These are phyloP conservation scores for Ophioderma brevispina DNA, from an alignment of 35 echinoderm and acorn worm species.

Conservation along the genomic window DNA sequence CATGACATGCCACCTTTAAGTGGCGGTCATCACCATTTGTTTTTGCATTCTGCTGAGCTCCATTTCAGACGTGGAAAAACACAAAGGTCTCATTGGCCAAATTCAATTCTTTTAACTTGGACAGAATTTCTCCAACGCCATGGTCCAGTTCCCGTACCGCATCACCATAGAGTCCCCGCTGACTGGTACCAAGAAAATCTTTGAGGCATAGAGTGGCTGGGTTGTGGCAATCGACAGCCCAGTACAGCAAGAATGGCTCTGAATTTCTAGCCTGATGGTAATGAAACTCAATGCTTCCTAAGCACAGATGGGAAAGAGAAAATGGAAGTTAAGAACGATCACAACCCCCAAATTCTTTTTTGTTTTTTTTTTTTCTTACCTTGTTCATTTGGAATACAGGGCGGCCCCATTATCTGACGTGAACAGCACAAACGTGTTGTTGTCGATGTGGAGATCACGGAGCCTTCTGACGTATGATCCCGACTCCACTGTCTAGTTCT, in stretches of 20 bases:
- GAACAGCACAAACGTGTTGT: conserved; percentile 97
- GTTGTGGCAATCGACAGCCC: conserved; percentile 73
- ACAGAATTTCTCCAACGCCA: conserved; percentile 71
- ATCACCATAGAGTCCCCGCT: conserved; percentile 82
- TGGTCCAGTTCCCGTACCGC: conserved; percentile 71
- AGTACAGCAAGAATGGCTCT: conserved; percentile 78
- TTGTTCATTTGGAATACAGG: conserved; percentile 35
- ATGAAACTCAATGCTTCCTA: conserved; percentile 83
- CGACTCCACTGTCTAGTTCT: conserved; percentile 89
- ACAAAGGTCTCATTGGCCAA: conserved; percentile 72
- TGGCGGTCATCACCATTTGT: conserved; percentile 28
- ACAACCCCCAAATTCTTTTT: no score
- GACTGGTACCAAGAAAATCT: conserved; percentile 68
- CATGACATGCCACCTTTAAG: no score
- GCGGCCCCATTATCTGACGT: conserved; percentile 95
- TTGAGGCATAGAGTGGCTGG: conserved; percentile 49
- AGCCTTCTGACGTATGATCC: conserved; percentile 70
- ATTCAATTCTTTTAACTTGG: conserved; percentile 41
- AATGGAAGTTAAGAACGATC: background rate
- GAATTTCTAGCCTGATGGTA: background rate
- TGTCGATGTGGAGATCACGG: conserved; percentile 65
- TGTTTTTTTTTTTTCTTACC: no score
- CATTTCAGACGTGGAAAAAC: conserved; percentile 89
- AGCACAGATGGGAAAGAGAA: background rate
- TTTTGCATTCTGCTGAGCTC: conserved; percentile 45